These are phyloP conservation scores for Bombus confusus DNA, from an alignment of 1,140 invertebrate genomes.

Conservation along the genomic window DNA sequence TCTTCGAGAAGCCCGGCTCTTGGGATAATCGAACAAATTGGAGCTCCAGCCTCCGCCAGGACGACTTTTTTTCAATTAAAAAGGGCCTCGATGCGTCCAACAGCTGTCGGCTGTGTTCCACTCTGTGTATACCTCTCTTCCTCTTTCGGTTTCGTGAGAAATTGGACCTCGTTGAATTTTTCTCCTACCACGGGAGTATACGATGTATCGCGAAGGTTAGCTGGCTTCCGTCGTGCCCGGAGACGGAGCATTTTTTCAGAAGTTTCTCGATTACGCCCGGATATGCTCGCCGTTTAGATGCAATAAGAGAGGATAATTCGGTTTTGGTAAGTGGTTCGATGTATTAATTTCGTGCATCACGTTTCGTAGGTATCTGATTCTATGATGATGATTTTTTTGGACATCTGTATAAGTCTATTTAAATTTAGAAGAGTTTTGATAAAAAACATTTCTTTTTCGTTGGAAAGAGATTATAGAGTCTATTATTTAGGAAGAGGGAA, in stretches of 20 bases:
- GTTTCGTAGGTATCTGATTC: background rate
- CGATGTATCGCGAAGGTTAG: background rate
- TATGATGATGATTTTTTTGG: too few species aligned
- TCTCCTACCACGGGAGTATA: background rate
- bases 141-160: background rate
- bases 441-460: too few species aligned
- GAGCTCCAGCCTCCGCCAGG: constrained; percentile 66
- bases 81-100: constrained; percentile 66
- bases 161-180: constrained; percentile 23
- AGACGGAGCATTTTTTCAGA: background rate
- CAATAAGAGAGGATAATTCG: background rate
- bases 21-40: constrained; percentile 78
- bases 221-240: background rate
- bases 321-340: background rate
- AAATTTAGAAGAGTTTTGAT: too few species aligned
- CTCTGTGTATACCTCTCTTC: constrained; percentile 9
- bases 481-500: background rate
- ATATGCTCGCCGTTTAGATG: background rate
- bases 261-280: too few species aligned
- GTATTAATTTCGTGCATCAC: background rate
- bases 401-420: background rate
- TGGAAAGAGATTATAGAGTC: too few species aligned
- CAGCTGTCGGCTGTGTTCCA: constrained; percentile 74
- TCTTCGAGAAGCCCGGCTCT: constrained; percentile 45
- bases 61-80: constrained; percentile 79